Evolutionary conservation across 2,888 invertebrate species (phyloP).

Genomic region (Ochlodes sylvanus): DNA sequence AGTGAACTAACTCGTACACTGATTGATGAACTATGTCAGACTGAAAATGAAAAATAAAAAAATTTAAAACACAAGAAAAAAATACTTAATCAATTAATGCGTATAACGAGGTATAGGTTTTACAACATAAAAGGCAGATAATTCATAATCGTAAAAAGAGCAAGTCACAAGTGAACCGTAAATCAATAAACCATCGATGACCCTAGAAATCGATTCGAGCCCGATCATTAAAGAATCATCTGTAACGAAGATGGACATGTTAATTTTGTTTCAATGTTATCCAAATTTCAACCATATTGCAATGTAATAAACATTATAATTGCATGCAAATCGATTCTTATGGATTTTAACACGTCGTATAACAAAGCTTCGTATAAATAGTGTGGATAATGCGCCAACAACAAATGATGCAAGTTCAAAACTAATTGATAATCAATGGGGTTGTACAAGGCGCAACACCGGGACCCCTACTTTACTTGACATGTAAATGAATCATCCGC

Average conservation of each 20-base stretch:
- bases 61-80: conserved; percentile 26
- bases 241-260: conserved; percentile 80
- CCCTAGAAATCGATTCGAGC: conserved; percentile 77
- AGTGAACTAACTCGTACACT: conserved; percentile 99
- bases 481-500: conserved; percentile 77
- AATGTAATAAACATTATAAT: conserved; percentile 50
- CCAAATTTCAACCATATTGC: conserved; percentile 53
- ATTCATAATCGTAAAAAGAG: conserved; percentile 59
- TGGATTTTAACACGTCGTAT: conserved; percentile 68
- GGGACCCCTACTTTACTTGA: conserved; percentile 64
- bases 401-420: conserved; percentile 77
- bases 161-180: conserved; percentile 76
- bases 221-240: conserved; percentile 79
- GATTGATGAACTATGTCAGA: conserved; percentile 99
- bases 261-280: conserved; percentile 58
- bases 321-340: conserved; percentile 43
- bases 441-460: conserved; percentile 60
- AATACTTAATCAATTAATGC: conserved; percentile 39
- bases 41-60: conserved; percentile 84
- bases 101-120: conserved; percentile 64
- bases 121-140: conserved; percentile 50
- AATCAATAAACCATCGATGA: conserved; percentile 78
- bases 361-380: conserved; percentile 78
- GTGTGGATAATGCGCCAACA: conserved; percentile 79
- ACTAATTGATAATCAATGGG: conserved; percentile 84